Base-by-base conservation (phyloP, 2,113 vertebrate genomes). In the Dasyprocta punctata region DNA sequence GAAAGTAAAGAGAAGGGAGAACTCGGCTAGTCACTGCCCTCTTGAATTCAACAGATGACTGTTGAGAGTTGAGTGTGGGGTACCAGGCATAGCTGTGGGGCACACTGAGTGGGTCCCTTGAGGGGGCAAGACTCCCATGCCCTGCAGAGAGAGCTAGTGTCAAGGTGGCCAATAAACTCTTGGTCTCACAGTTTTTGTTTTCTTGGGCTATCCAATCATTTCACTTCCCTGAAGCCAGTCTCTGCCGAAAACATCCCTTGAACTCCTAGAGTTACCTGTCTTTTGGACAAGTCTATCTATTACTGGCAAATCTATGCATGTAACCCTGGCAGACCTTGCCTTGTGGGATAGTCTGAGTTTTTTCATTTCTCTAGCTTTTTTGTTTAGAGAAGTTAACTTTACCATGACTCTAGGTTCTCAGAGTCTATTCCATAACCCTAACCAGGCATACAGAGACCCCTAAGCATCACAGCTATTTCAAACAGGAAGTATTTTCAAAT, bases 331-430 rank as follows among this genome's bases (percentile, higher is more conserved):
- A 73, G 52, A 52, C 30, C 65, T 89, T 61, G 81, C 44, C 24
- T 85, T 60, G 17, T 44, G 65, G 44, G 10, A 44, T 12, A 92
- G 47, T 8, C 33, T 24, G 75, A 8, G 11, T 28, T 22, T 56
- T 80, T 58, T 73, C n/a, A 13, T 71, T 3, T 92, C 24, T 61
- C 22, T 88, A 58, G 5, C 7, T 94, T 85, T 49, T 92, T 71
- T 82, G 20, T 83, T 89, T 78, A 56, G 90, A 95, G n/a, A 94
- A 61, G 44, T 63, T 47, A 93, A 93, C 30, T 78, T 80, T 86
- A 47, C 22, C 17, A 8, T 26, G 71, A 82, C 41, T n/a, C 24
- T 92, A 81, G 36, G 36, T 65, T 89, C 47, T 84, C 60, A 30
- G 30, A 38, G 33, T 91, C 38, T 90, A 11, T 90, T 52, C 11